Evolutionary conservation across 2,888 invertebrate genomes (phyloP).

Genomic region (Suillia variegata): DNA sequence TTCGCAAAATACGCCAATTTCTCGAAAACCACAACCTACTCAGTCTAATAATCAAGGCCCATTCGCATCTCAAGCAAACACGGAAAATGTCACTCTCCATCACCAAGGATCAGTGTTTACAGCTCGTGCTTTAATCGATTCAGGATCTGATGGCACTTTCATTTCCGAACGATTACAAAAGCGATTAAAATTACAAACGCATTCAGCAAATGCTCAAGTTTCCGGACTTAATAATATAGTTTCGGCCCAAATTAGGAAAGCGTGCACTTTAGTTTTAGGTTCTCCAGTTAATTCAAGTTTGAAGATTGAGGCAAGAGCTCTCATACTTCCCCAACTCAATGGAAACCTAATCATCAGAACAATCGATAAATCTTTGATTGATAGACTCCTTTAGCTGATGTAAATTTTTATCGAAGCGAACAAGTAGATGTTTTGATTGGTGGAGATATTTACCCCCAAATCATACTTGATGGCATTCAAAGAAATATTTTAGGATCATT

Average conservation of each 20-base stretch:
- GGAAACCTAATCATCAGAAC: background rate
- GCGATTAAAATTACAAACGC: background rate
- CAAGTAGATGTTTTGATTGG: background rate
- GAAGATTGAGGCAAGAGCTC: background rate
- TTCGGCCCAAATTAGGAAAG: background rate
- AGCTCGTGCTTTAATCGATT: background rate
- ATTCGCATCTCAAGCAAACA: too few species aligned
- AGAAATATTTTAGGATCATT: background rate
- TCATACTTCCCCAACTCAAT: background rate
- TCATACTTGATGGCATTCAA: background rate
- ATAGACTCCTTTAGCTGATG: background rate
- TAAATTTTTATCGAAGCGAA: background rate
- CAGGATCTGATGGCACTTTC: slow-evolving; percentile 1
- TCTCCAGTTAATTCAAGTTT: background rate
- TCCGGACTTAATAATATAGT: background rate
- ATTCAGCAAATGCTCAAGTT: background rate
- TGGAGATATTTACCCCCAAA: background rate
- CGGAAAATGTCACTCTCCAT: background rate
- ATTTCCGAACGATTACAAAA: background rate
- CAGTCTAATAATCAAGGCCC: too few species aligned
- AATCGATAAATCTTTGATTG: background rate
- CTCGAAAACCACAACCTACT: too few species aligned
- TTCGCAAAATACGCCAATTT: too few species aligned
- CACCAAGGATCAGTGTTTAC: background rate
- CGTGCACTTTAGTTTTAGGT: background rate